Evolutionary conservation across 2,113 vertebrate genomes (phyloP).

Genomic region (Argyrosomus japonicus): DNA sequence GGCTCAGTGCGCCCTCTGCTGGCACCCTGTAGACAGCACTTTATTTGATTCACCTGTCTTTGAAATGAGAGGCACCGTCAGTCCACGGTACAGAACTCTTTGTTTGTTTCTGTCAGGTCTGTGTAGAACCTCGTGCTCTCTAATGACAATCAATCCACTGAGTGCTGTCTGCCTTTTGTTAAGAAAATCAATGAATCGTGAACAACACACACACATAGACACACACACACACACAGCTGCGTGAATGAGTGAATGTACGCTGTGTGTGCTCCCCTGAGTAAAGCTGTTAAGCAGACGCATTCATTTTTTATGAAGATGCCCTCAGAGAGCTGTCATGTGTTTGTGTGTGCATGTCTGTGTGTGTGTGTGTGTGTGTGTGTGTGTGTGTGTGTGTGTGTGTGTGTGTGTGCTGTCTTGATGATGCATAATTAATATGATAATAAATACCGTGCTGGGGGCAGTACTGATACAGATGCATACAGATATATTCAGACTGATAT

Average conservation of each 20-base stretch:
- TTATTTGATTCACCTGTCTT: no score
- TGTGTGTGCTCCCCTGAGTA: background rate
- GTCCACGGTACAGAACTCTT: background rate
- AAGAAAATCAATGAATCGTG: background rate
- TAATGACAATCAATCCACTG: constrained; percentile 4
- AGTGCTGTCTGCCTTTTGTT: background rate
- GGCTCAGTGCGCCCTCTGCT: background rate
- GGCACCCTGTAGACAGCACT: background rate
- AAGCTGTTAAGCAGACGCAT: constrained; percentile 28
- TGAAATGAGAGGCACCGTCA: background rate
- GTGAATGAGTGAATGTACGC: background rate
- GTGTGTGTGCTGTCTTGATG: background rate
- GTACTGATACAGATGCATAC: background rate
- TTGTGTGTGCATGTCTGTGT: background rate
- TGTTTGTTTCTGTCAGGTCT: background rate
- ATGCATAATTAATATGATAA: constrained; percentile 29
- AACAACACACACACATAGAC: background rate
- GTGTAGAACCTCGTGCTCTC: background rate
- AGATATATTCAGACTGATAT: background rate
- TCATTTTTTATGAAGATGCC: constrained; percentile 49
- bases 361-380: background rate
- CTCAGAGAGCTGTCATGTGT: constrained; percentile 36
- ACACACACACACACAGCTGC: background rate
- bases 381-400: background rate
- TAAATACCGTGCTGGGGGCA: background rate